A percentile compares a stretch with the other conserved stretches of the same genome.
Evolutionary conservation across 2,888 invertebrate genomes (phyloP).

Genomic region (Elaeidobius kamerunicus): DNA sequence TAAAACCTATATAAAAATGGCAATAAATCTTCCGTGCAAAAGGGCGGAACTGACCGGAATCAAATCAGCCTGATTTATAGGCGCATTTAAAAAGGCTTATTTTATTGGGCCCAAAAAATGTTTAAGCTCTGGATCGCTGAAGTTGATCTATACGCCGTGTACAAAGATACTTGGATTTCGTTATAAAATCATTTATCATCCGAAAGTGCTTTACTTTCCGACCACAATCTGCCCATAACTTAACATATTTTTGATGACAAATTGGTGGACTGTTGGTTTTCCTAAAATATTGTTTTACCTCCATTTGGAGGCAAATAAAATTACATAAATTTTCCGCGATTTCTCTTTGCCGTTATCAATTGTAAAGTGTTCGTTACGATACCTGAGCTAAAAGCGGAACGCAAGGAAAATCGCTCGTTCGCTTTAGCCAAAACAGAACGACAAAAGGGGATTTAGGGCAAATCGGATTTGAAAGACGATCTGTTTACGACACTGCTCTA

Average conservation of each 20-base stretch:
- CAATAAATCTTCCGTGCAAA: slow-evolving; percentile 21
- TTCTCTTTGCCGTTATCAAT: too few relatives aligned
- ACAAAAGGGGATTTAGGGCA: slow-evolving; percentile 38
- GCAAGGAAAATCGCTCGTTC: not conserved
- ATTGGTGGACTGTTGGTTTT: too few relatives aligned
- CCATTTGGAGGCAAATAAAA: too few relatives aligned
- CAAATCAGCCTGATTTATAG: slow-evolving; percentile 25
- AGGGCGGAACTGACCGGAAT: slow-evolving; percentile 27
- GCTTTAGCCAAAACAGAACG: not conserved
- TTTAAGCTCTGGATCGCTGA: not conserved
- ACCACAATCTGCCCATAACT: too few relatives aligned
- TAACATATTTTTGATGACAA: too few relatives aligned
- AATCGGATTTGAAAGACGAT: slow-evolving; percentile 46
- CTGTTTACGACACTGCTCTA: slow-evolving; percentile 49
- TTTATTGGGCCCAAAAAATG: slow-evolving; percentile 17
- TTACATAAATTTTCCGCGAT: too few relatives aligned
- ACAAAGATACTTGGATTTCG: too few relatives aligned
- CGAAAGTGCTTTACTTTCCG: too few relatives aligned
- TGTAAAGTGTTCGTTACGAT: too few relatives aligned
- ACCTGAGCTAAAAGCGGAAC: not conserved
- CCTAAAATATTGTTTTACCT: too few relatives aligned
- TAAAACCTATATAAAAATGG: slow-evolving; percentile 22
- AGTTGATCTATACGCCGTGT: slow-evolving; percentile 3
- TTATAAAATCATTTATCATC: too few relatives aligned
- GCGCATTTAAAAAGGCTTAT: slow-evolving; percentile 22